Conservation (phyloP, 2,113 vertebrate genomes). For the Charadrius vociferus region DNA sequence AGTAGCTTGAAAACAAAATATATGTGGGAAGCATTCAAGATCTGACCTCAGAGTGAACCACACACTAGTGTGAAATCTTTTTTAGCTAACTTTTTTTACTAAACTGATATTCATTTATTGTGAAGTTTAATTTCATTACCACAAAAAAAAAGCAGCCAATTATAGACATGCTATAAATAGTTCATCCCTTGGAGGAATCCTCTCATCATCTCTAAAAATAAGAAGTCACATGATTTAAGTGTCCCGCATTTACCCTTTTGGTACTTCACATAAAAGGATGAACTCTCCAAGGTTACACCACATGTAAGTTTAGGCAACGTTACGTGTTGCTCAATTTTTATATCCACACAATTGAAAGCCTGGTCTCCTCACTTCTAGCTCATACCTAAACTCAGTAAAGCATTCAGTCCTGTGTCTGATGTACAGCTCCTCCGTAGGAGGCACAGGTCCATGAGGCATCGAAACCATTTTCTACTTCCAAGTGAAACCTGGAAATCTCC, state of each 20-base stretch:
- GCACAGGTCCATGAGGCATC: not conserved
- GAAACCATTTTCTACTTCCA: not conserved
- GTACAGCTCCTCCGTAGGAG: not conserved
- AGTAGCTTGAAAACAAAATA: slow-evolving; percentile 17
- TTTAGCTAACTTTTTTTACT: not conserved
- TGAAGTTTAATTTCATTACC: not conserved
- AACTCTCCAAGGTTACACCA: not conserved
- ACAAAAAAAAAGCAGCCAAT: not conserved
- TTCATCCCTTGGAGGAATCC: slow-evolving; percentile 8
- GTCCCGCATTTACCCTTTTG: not conserved
- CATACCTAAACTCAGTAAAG: not conserved
- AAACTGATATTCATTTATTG: not conserved
- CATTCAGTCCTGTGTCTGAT: not conserved
- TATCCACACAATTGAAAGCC: not conserved
- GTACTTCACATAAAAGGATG: not conserved
- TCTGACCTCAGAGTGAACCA: not conserved
- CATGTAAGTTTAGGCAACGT: not conserved
- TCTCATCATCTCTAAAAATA: slow-evolving; percentile 57
- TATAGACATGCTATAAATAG: slow-evolving; percentile 10
- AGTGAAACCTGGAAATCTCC: not conserved
- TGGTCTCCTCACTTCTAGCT: not conserved
- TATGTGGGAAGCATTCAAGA: not conserved
- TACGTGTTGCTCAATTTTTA: not conserved
- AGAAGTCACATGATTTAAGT: not conserved
- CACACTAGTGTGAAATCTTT: not conserved